Evolutionary conservation across 2,113 vertebrate species (phyloP).

Genomic region (Tympanuchus pallidicinctus): DNA sequence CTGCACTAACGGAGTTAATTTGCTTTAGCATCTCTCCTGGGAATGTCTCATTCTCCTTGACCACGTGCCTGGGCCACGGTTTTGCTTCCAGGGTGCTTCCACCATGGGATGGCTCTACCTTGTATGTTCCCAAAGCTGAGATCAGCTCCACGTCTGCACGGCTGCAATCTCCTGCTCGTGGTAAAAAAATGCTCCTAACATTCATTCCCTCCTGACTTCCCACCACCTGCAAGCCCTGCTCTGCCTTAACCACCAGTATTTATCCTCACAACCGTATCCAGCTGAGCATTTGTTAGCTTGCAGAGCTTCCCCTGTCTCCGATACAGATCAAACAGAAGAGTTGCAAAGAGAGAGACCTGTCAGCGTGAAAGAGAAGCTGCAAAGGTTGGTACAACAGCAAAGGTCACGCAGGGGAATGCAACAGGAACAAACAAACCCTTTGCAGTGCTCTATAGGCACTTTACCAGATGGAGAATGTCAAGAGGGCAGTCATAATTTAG

Average conservation of each 20-base stretch:
- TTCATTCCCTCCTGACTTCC: neutral
- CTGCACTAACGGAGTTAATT: conserved; percentile 64
- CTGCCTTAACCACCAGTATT: neutral
- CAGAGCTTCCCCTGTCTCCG: neutral
- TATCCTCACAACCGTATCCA: neutral
- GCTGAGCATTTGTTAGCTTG: neutral
- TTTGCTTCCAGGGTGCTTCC: neutral
- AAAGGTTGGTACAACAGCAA: neutral
- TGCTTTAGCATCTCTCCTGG: conserved; percentile 41
- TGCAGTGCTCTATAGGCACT: neutral
- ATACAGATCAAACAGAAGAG: accelerated
- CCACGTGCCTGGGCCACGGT: neutral
- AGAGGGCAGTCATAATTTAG: neutral
- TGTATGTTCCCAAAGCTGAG: neutral
- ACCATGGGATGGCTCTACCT: neutral
- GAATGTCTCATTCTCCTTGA: neutral
- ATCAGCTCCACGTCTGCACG: neutral
- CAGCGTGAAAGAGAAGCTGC: neutral
- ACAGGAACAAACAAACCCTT: neutral
- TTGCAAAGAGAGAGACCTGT: neutral
- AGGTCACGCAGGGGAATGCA: neutral
- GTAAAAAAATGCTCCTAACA: neutral
- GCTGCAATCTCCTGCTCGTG: neutral
- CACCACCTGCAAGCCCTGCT: neutral
- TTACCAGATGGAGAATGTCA: neutral